Evolutionary conservation across 2,797 vertebrate species (phyloP), one percentile per base, ranked within the genome.

Genomic region (Protonibea diacanthus): DNA sequence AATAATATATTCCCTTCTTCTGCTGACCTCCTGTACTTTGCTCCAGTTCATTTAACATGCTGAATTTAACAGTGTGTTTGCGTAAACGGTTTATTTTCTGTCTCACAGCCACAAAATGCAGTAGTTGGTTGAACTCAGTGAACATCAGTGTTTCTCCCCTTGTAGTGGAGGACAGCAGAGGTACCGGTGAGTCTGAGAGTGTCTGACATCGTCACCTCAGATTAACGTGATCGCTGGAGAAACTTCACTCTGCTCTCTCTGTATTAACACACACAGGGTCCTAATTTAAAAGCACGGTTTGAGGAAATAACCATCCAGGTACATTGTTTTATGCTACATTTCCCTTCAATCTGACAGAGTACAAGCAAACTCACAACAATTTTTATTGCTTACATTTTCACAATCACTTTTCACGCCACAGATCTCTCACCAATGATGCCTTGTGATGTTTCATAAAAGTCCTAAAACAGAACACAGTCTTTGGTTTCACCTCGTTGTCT

Each of bases 401-500:
- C 68, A 82, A 74, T 84, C 58, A 74, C 83, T 74, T 20, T 29
- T 58, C 40, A 68, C 13, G 67, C 63, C 38, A 55, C 70, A 21
- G 21, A 67, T 20, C 47, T n/a, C 33, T 51, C 67, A 65, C 61
- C 1, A 62, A 56, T 55, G 53, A 76, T 69, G 4, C 48, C 62
- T 72, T 65, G 12, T 38, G 27, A 12, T 23, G 44, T 71, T 80
- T 6, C 12, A 55, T 66, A 71, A 49, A 69, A 67, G 21, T 25
- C 5, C 5, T 20, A 40, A 29, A 21, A 55, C 38, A 60, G 27
- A 64, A 6, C 21, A 62, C 44, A 64, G 44, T 81, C 75, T 91
- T 87, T 91, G 84, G 78, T 80, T 77, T 84, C 13, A 63, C 45
- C 45, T 79, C 74, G 49, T 40, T 48, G 20, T 73, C 27, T 29